Conservation (phyloP, 2,888 invertebrate genomes). For the Chironomus riparius region DNA sequence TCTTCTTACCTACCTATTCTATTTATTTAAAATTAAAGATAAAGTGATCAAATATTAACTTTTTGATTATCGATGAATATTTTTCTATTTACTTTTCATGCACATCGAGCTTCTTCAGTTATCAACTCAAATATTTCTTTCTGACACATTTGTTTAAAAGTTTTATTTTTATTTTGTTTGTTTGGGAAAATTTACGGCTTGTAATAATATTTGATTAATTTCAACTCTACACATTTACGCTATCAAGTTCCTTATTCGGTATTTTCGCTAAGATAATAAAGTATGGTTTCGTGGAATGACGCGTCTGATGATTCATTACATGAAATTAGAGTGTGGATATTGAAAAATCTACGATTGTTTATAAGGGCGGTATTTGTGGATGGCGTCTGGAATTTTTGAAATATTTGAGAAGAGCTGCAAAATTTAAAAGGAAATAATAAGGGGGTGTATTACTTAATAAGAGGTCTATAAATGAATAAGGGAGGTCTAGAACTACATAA, state of each 20-base stretch:
- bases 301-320: background rate
- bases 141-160: slow-evolving; percentile 11
- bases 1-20: too few species aligned
- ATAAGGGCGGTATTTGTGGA: too few species aligned
- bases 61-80: slow-evolving; percentile 10
- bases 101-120: slow-evolving; percentile 16
- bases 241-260: background rate
- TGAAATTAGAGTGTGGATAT: too few species aligned
- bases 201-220: slow-evolving; percentile 23
- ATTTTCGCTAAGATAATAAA: background rate
- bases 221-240: background rate
- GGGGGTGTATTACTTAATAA: too few species aligned
- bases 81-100: background rate
- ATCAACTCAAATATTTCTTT: slow-evolving; percentile 11
- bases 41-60: slow-evolving; percentile 24
- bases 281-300: too few species aligned
- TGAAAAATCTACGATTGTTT: too few species aligned
- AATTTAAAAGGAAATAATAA: too few species aligned
- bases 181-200: slow-evolving; percentile 10
- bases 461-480: too few species aligned
- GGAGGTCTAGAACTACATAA: too few species aligned
- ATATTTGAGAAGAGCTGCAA: too few species aligned
- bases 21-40: background rate
- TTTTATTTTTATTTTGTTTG: background rate
- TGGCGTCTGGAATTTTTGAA: too few species aligned